Evolutionary conservation across 2,797 vertebrate genomes (phyloP).

Genomic region (Clarias fuscus): DNA sequence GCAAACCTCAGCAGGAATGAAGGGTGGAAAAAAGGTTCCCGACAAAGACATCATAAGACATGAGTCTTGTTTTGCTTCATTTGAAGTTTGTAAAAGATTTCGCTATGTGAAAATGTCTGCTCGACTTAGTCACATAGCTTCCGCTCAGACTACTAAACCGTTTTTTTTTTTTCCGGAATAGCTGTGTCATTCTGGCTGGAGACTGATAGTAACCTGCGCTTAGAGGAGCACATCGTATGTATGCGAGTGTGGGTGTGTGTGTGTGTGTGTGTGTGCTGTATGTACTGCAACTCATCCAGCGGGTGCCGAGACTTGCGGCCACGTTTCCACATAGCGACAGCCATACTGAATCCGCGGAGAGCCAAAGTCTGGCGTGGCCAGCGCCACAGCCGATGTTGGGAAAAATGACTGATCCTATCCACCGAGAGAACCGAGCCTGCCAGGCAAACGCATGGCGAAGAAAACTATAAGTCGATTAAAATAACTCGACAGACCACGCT

Average conservation of each 20-base stretch:
- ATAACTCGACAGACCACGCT: slow-evolving; percentile 33
- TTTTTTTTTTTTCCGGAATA: neutral
- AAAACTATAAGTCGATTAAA: slow-evolving; percentile 46
- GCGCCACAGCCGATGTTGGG: slow-evolving; percentile 39
- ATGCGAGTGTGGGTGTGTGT: slow-evolving; percentile 22
- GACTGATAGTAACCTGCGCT: slow-evolving; percentile 44
- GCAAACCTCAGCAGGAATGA: slow-evolving; percentile 59
- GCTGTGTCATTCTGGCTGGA: slow-evolving; percentile 39
- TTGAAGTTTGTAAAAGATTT: slow-evolving; percentile 44
- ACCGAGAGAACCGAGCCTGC: neutral
- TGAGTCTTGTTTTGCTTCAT: slow-evolving; percentile 10
- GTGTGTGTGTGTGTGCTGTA: slow-evolving; percentile 14
- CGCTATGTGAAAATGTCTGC: neutral
- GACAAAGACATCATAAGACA: slow-evolving; percentile 69
- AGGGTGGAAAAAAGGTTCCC: slow-evolving; percentile 61
- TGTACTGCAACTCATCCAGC: slow-evolving; percentile 21
- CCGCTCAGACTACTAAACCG: slow-evolving; percentile 33
- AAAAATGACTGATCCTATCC: slow-evolving; percentile 24
- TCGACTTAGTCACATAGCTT: slow-evolving; percentile 39
- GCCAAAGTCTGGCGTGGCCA: slow-evolving; percentile 16
- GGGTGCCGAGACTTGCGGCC: slow-evolving; percentile 18
- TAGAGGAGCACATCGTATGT: slow-evolving; percentile 32
- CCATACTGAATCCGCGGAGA: slow-evolving; percentile 35
- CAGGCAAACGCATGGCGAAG: slow-evolving; percentile 26
- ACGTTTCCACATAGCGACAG: slow-evolving; percentile 38